Evolutionary conservation across 92 coral and sea anemone species (phyloP), one percentile per base, ranked within the genome.

Genomic region (Epizoanthus scotinus): DNA sequence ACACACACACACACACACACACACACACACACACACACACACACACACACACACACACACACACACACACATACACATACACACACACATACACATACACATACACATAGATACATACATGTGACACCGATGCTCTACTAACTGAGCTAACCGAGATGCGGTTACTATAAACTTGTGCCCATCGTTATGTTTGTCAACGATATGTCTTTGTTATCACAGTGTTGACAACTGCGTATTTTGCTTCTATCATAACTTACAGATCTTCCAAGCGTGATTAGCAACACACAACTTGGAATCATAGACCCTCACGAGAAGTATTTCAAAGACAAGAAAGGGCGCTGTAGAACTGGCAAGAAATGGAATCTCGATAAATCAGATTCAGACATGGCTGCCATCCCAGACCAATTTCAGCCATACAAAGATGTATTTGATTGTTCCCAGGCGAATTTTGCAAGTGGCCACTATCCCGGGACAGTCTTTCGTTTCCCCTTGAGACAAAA

Each of bases 221-320:
- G 14, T 13, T 47, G 14, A 47, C 12, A 12, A 1, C 2, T 47
- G 10, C 52, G 14, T 13, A 13, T 47, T 10, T 47, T 47, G 52
- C 12, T 47, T 14, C 26, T 59, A 52, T 85, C 52, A 22, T 78
- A 8, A 5, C 75, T 22, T 3, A 15, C 71, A 95, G 98, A 95
- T 75, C 91, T 92, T 60, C 98, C 98, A 34, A 88, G 95, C 59
- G 89, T 95, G 10, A 69, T 93, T 1, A 95, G 98, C 58, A 90
- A 88, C n/a, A 82, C 86, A 8, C 84, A 83, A 64, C n/a, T 95
- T n/a, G 93, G 92, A 3, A 72, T 95, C 54, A 85, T 95, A 10
- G 98, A 95, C 53, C 98, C 98, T 0, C 97, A 95, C 71, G 94
- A 92, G 77, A 86, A 90, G 83, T 90, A 85, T 78, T 92, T 95